These are phyloP conservation scores for Agriopis leucophaearia DNA, from an alignment of 2,888 invertebrate species.

Conservation along the genomic window DNA sequence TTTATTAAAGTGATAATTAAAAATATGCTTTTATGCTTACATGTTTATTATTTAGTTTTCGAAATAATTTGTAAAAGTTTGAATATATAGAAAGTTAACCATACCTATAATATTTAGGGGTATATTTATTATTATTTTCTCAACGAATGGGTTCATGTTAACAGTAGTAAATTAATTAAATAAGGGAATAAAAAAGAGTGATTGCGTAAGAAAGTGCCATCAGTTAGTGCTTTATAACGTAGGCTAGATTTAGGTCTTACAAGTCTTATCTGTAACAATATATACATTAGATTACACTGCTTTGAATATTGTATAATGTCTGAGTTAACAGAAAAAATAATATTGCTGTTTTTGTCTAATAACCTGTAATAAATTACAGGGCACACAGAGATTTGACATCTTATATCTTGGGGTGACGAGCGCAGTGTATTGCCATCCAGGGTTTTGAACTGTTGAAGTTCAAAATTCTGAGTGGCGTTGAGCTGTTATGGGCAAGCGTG, in stretches of 20 bases:
- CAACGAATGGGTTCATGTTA: conserved; percentile 21
- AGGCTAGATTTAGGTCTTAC: conserved; percentile 39
- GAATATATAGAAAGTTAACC: background rate
- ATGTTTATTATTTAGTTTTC: no score
- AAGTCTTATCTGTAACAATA: conserved; percentile 3
- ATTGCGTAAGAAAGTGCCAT: conserved; percentile 76
- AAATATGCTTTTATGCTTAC: no score
- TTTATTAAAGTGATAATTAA: no score
- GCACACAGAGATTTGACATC: no score
- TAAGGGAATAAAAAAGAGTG: conserved; percentile 56
- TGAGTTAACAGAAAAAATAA: background rate
- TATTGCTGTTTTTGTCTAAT: background rate
- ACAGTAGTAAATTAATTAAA: conserved; percentile 22
- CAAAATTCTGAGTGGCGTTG: no score
- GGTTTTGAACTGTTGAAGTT: no score
- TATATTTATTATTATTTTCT: background rate
- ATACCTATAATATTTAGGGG: no score
- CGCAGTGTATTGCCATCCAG: no score
- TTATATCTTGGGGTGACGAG: no score
- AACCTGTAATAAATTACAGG: no score
- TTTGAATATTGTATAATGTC: background rate
- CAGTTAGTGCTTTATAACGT: conserved; percentile 71
- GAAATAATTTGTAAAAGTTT: background rate
- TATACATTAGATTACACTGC: background rate
- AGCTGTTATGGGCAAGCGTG: no score